These are phyloP conservation scores for Dysdera silvatica DNA, from an alignment of 1,140 invertebrate genomes.

Conservation along the genomic window DNA sequence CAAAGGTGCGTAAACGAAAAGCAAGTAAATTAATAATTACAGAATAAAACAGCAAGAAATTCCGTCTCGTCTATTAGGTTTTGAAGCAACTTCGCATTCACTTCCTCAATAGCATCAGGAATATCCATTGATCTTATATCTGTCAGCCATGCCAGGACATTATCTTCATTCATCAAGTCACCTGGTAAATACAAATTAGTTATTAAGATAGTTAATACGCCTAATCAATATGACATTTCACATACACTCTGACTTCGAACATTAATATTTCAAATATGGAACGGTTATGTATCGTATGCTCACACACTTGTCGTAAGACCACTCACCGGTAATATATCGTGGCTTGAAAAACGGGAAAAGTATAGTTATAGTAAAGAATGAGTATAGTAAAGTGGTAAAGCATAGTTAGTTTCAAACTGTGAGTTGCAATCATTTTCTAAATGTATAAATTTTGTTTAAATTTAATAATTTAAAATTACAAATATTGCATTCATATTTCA, in stretches of 20 bases:
- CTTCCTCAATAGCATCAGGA: slow-evolving; percentile 89
- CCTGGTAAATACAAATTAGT: slow-evolving; percentile 49
- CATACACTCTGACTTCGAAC: not conserved
- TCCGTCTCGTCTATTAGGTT: slow-evolving; percentile 88
- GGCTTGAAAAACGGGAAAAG: not conserved
- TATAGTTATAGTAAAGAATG: not conserved
- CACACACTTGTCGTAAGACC: not conserved
- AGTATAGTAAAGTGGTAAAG: no score
- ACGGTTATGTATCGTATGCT: not conserved
- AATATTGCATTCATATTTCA: no score
- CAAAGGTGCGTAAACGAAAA: not conserved
- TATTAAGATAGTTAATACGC: not conserved
- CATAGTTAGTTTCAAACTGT: no score
- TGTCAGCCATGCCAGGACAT: slow-evolving; percentile 82
- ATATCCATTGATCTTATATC: slow-evolving; percentile 87
- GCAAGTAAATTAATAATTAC: slow-evolving; percentile 59
- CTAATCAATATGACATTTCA: not conserved
- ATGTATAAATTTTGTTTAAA: no score
- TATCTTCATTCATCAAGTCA: slow-evolving; percentile 86
- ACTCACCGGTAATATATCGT: not conserved
- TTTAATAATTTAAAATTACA: no score
- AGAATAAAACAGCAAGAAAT: slow-evolving; percentile 87
- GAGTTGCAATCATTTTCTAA: no score
- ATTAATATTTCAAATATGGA: not conserved
- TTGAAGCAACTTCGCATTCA: slow-evolving; percentile 77